Evolutionary conservation across 2,113 vertebrate species (phyloP).

Genomic region (Phaethornis superciliosus): DNA sequence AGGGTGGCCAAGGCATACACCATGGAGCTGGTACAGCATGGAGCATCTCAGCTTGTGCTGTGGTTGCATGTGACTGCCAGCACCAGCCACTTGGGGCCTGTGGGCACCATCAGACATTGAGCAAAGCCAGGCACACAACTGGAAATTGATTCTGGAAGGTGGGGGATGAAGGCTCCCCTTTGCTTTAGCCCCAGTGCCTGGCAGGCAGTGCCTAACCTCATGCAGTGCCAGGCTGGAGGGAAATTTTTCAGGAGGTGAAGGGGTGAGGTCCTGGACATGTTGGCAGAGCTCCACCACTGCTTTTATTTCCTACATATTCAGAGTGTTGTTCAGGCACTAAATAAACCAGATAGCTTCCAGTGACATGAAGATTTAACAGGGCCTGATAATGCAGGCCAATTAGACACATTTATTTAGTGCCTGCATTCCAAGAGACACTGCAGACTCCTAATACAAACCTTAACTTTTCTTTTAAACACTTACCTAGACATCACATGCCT

Average conservation of each 20-base stretch:
- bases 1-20: not conserved
- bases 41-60: not conserved
- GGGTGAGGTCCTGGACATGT: fast-evolving
- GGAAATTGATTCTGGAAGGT: not conserved
- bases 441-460: not conserved
- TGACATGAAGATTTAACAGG: not conserved
- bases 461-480: not conserved
- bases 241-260: not conserved
- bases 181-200: not conserved
- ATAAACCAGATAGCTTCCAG: not conserved
- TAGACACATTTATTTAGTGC: not conserved
- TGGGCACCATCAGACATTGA: not conserved
- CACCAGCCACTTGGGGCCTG: fast-evolving
- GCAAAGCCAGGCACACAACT: not conserved
- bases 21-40: fast-evolving
- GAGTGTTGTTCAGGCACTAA: not conserved
- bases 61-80: fast-evolving
- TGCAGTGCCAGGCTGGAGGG: not conserved
- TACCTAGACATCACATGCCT: not conserved
- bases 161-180: not conserved
- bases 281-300: not conserved
- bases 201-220: not conserved
- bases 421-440: not conserved
- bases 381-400: not conserved
- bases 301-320: not conserved